A percentile compares a stretch with the other conserved stretches of the same genome.
phyloP scores from a whole-genome alignment of 2,113 vertebrate species.

The Microcebus griseorufus region DNA sequence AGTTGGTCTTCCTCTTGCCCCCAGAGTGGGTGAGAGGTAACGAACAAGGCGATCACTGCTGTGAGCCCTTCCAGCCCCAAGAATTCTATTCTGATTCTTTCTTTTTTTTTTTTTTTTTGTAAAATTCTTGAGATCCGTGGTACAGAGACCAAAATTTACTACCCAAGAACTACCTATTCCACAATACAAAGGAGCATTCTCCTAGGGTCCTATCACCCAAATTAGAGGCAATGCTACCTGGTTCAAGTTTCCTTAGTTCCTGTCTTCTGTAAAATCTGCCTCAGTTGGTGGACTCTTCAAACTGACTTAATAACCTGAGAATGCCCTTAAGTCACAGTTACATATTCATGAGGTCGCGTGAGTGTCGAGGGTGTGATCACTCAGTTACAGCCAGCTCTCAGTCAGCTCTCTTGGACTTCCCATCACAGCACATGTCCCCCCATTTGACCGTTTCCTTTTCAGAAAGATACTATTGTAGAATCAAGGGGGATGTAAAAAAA shows the following conservation, averaged over 20 bases:
- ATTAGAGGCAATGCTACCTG: not conserved
- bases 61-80: not conserved
- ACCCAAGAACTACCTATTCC: not conserved
- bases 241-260: not conserved
- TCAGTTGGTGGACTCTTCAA: not conserved
- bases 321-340: not conserved
- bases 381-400: fast-evolving
- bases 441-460: not conserved
- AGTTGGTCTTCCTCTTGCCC: not conserved
- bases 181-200: not conserved
- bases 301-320: not conserved
- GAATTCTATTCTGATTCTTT: not conserved
- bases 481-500: not conserved
- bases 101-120: not conserved
- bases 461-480: not conserved
- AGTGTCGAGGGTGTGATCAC: fast-evolving
- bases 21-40: not conserved
- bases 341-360: not conserved
- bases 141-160: not conserved
- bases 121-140: not conserved
- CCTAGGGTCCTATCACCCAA: not conserved
- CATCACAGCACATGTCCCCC: not conserved
- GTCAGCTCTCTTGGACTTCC: not conserved
- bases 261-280: not conserved
- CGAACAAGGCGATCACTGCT: not conserved